Evolutionary conservation across 2,113 vertebrate genomes (phyloP).

Genomic region (Oryzias melastigma): DNA sequence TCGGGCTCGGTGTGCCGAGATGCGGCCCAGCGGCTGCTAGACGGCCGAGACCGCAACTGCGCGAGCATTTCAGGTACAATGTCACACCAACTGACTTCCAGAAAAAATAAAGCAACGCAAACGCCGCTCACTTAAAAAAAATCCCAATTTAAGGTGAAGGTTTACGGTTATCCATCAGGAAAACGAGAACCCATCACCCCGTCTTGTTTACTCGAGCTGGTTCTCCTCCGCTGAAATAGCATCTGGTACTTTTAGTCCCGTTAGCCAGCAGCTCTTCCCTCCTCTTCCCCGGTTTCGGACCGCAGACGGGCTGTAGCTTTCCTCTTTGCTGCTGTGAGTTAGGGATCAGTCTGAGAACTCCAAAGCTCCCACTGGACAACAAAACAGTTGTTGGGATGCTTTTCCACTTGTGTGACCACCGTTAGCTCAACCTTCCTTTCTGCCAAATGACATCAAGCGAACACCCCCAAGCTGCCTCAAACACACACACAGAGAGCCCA

Average conservation of each 20-base stretch:
- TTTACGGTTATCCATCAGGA: conserved; percentile 61
- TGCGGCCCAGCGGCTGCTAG: conserved; percentile 70
- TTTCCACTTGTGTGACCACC: conserved; percentile 36
- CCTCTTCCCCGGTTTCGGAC: conserved; percentile 4
- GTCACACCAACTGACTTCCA: conserved; percentile 3
- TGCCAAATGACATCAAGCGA: conserved; percentile 70
- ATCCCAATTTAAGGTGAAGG: conserved; percentile 8
- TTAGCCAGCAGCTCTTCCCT: conserved; percentile 38
- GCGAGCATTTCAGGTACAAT: conserved; percentile 38
- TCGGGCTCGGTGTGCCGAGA: conserved; percentile 58
- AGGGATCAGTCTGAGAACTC: not conserved
- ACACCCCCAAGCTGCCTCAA: conserved; percentile 60
- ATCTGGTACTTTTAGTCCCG: conserved; percentile 65
- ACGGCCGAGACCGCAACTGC: conserved; percentile 50
- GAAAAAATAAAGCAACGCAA: conserved; percentile 2
- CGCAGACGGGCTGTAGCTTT: not conserved
- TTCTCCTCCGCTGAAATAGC: conserved; percentile 65
- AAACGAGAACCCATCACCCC: conserved; percentile 69
- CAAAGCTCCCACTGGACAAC: not conserved
- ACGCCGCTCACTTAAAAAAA: not conserved
- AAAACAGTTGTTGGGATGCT: conserved; percentile 52
- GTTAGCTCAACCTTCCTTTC: conserved; percentile 56
- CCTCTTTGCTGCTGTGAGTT: not conserved
- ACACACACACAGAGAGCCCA: conserved; percentile 7
- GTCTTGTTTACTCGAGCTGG: conserved; percentile 45